These are phyloP conservation scores for Fabriciana adippe DNA, from an alignment of 2,888 invertebrate genomes.

Conservation along the genomic window DNA sequence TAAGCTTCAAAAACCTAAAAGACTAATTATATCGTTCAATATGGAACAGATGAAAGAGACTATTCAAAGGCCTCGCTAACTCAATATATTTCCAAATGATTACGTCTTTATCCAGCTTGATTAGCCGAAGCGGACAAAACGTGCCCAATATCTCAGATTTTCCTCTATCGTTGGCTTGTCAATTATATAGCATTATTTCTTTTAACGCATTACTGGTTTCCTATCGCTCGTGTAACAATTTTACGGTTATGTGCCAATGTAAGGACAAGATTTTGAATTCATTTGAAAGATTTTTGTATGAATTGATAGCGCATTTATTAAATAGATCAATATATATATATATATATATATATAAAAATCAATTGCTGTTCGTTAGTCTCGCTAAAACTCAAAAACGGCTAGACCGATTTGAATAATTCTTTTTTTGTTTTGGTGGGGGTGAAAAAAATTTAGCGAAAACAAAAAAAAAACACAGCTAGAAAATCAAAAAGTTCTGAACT, in stretches of 20 bases:
- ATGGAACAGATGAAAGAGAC: slow-evolving; percentile 25
- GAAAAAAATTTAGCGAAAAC: no score
- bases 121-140: slow-evolving; percentile 41
- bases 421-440: no score
- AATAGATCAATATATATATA: no score
- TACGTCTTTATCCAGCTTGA: slow-evolving; percentile 40
- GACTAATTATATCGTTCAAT: slow-evolving; percentile 19
- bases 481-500: no score
- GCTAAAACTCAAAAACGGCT: no score
- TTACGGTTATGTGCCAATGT: slow-evolving; percentile 6
- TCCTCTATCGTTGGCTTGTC: slow-evolving; percentile 36
- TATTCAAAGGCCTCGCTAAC: slow-evolving; percentile 21
- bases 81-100: slow-evolving; percentile 34
- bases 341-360: no score
- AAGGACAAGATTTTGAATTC: slow-evolving; percentile 11
- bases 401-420: no score
- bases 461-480: no score
- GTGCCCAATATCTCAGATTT: slow-evolving; percentile 33
- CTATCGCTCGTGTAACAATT: slow-evolving; percentile 44
- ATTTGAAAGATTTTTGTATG: slow-evolving; percentile 1
- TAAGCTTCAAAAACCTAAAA: slow-evolving; percentile 3
- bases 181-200: slow-evolving; percentile 49
- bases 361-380: no score
- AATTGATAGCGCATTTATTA: no score
- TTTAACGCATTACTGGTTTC: slow-evolving; percentile 43